Evolutionary conservation across 1,140 invertebrate species (phyloP), one percentile per base, ranked within the genome.

Genomic region (Plectrocnemia conspersa): DNA sequence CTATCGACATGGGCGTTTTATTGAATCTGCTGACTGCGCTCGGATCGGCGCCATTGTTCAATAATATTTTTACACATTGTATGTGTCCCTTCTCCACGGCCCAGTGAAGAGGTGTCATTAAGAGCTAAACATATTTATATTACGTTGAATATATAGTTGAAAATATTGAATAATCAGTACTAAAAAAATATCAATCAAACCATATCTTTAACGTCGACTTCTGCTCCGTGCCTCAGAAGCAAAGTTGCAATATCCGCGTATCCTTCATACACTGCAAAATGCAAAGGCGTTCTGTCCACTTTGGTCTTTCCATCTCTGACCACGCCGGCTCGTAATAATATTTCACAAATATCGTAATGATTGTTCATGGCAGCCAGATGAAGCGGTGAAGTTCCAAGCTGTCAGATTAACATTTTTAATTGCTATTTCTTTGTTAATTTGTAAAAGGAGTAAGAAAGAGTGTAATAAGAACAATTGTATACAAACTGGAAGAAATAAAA

Each of bases 21-120:
- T 84, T 81, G 76, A 95, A 95, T 78, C 93, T 94, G 69, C 86
- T 91, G 33, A 75, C 69, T 41, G 76, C 68, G 54, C 76, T 73
- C 3, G 80, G 71, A 68, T 88, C 79, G 1, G 90, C 89, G 13
- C 89, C 88, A 64, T 82, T 72, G 47, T 81, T 77, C 2, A 96
- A 65, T 38, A 96, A 73, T 36, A 84, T 63, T 49, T 82, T 76
- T 23, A 88, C 85, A 32, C 85, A 82, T 38, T 79, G 77, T 23
- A 78, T 64, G 68, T 92, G 85, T n/a, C 83, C 81, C 61, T 86
- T 82, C 73, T 94, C 91, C 40, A 88, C 88, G 7, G 92, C 91
- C 93, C 93, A 97, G 76, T 97, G 93, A 18, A 97, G 75, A 22
- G 93, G 91, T 19, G 92, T 95, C 92, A 95, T 96, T 66, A 83